These are phyloP conservation scores for Onychostruthus taczanowskii DNA, from an alignment of 2,113 vertebrate species.

Conservation along the genomic window DNA sequence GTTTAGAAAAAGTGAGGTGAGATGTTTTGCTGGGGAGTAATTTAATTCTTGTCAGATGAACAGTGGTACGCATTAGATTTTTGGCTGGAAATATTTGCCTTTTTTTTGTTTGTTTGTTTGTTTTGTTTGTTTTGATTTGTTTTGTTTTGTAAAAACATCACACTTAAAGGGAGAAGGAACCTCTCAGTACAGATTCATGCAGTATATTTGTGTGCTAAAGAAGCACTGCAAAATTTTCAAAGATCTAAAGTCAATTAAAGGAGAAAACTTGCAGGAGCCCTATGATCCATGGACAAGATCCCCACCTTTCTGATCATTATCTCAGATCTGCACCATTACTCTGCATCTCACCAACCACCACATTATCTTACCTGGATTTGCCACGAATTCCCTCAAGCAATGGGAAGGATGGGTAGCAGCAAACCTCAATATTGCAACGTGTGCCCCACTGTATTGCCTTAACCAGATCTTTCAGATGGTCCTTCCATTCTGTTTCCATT, in stretches of 20 bases:
- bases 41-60: neutral
- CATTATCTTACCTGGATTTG: neutral
- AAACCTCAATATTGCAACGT: neutral
- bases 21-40: neutral
- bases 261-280: neutral
- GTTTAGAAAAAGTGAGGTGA: neutral
- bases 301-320: neutral
- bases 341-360: neutral
- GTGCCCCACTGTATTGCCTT: neutral
- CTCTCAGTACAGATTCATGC: neutral
- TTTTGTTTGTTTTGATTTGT: neutral
- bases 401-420: neutral
- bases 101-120: neutral
- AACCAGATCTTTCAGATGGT: neutral
- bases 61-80: rapidly evolving
- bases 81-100: neutral
- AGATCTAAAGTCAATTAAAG: neutral
- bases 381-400: neutral
- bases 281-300: neutral
- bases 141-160: neutral
- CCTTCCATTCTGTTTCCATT: conserved; percentile 18
- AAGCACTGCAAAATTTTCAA: neutral
- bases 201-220: neutral
- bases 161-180: neutral
- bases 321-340: neutral